Evolutionary conservation across 2,888 invertebrate species (phyloP).

Genomic region (Gisinianus flammeolus): DNA sequence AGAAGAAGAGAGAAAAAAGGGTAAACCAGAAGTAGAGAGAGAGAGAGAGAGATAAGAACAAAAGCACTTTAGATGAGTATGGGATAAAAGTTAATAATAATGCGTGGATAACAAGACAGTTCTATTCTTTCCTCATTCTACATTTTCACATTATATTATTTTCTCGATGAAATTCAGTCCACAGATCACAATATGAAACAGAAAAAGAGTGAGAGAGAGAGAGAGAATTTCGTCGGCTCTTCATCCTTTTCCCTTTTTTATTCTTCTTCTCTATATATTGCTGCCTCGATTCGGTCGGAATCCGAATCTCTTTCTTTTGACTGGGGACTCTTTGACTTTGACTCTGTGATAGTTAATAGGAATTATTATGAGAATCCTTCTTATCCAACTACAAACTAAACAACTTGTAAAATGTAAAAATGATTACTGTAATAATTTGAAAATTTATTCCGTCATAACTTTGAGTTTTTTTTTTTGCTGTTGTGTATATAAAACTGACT

Average conservation of each 20-base stretch:
- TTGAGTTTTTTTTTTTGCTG: not conserved
- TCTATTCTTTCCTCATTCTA: conserved; percentile 20
- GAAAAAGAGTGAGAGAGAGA: too few species aligned
- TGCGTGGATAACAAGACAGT: conserved; percentile 44
- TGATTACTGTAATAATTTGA: conserved; percentile 10
- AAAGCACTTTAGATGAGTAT: conserved; percentile 44
- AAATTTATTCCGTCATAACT: conserved; percentile 13
- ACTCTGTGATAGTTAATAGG: not conserved
- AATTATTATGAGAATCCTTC: not conserved
- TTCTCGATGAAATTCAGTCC: not conserved
- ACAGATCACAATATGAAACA: too few species aligned
- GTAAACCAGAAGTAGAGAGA: conserved; percentile 8
- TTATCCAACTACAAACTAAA: not conserved
- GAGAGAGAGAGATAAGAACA: conserved; percentile 37
- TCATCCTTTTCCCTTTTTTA: not conserved
- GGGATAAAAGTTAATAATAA: conserved; percentile 44
- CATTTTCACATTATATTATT: not conserved
- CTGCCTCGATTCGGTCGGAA: too few species aligned
- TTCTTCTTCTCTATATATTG: not conserved
- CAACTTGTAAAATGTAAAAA: not conserved
- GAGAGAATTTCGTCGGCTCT: conserved; percentile 8
- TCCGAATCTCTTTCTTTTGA: too few species aligned
- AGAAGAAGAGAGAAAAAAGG: conserved; percentile 12
- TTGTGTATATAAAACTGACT: not conserved
- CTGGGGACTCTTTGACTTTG: too few species aligned